Percentiles rank a stretch among this genome's conserved stretches.
Conservation (phyloP, 2,888 invertebrate genomes). For the Eucriotettix oculatus region DNA sequence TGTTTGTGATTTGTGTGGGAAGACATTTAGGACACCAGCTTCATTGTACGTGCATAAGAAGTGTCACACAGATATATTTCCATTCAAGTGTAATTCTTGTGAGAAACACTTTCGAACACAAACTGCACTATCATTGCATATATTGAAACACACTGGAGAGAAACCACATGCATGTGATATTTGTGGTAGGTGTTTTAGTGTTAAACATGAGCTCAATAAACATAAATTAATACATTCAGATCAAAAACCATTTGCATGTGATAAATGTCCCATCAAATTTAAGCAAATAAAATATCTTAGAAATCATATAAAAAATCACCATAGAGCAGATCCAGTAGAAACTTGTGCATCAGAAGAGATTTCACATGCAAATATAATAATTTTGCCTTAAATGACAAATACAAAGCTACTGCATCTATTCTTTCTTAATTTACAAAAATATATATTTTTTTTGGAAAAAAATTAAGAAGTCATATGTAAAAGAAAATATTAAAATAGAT, state of each 20-base stretch:
- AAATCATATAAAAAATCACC: constrained; percentile 25
- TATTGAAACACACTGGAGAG: constrained; percentile 36
- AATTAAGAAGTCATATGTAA: too few species aligned
- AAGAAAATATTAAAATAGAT: too few species aligned
- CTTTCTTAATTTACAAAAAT: too few species aligned
- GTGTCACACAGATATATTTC: constrained; percentile 37
- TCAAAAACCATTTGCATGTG: constrained; percentile 21
- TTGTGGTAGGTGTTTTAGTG: constrained; percentile 25
- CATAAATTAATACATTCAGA: constrained; percentile 33
- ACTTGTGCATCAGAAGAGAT: neutral
- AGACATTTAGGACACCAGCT: constrained; percentile 32
- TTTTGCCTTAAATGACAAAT: too few species aligned
- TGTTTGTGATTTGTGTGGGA: constrained; percentile 7
- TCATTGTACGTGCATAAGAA: constrained; percentile 43
- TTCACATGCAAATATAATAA: too few species aligned
- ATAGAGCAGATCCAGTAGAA: neutral
- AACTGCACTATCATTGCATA: constrained; percentile 35
- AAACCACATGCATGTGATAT: constrained; percentile 31
- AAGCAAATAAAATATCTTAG: constrained; percentile 36
- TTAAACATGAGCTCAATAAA: constrained; percentile 9
- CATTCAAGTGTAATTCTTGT: constrained; percentile 40
- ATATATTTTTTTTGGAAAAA: too few species aligned
- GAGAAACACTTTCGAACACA: constrained; percentile 34
- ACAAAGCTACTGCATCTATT: too few species aligned
- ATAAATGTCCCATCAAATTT: constrained; percentile 19